A percentile compares a stretch with the other conserved stretches of the same genome.
phyloP scores from a whole-genome alignment of 2,113 vertebrate species.

The Saimiri boliviensis region DNA sequence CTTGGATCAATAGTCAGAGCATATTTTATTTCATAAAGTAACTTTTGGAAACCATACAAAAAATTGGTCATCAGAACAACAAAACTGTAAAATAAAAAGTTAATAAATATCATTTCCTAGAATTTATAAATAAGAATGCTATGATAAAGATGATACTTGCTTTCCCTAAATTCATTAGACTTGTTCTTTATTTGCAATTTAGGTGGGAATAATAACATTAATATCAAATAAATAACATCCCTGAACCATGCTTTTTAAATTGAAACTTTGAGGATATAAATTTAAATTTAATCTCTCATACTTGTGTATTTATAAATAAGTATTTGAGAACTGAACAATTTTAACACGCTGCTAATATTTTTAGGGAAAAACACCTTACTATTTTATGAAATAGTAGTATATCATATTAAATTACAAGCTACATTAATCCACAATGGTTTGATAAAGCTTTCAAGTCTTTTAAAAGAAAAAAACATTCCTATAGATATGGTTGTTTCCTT shows the following conservation, averaged over 20 bases:
- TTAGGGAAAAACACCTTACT: background rate
- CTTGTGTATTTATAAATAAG: background rate
- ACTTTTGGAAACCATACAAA: background rate
- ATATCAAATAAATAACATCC: background rate
- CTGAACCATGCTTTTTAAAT: background rate
- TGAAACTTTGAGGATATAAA: background rate
- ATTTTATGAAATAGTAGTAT: background rate
- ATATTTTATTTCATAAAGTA: background rate
- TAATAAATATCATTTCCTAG: background rate
- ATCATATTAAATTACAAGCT: background rate
- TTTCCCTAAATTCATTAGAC: background rate
- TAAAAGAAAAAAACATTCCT: background rate
- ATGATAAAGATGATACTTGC: background rate
- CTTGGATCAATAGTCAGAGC: background rate
- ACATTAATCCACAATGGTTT: background rate
- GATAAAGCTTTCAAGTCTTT: background rate
- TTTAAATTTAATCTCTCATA: background rate
- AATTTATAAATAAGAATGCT: background rate
- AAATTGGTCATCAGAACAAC: background rate
- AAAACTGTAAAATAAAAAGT: background rate
- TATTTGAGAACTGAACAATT: background rate
- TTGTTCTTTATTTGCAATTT: background rate
- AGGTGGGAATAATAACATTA: background rate
- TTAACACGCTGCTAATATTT: background rate
- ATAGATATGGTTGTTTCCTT: background rate